Base-by-base conservation (phyloP, 2,113 vertebrate species). In the Fregetta grallaria region DNA sequence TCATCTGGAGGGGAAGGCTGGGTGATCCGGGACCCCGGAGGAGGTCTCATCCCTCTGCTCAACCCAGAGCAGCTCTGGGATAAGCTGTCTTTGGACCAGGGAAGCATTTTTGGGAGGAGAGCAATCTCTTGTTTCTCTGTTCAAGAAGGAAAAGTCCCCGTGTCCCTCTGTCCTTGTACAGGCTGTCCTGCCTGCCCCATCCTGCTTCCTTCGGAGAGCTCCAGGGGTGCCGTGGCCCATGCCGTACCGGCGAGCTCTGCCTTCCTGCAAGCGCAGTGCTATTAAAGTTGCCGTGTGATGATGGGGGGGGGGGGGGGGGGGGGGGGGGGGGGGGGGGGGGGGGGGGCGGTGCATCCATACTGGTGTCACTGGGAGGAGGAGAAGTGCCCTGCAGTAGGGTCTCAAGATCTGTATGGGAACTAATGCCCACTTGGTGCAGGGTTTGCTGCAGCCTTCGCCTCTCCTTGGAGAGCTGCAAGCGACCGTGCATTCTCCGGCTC, bases 401-500 rank as follows among this genome's bases (percentile, higher is more conserved):
- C 25, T 29, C 0, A 0, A 45, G 30, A 3, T 56, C 42, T 18
- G 3, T 16, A 3, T 6, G 61, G 49, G 76, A 70, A 6, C 14
- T 23, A 4, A 16, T 7, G 19, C 45, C 32, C 7, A 0, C 61
- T 23, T 8, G 45, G 75, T 17, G 45, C 62, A 29, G 45, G 52
- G 12, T 49, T 82, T 79, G 53, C 80, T 77, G 86, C 86, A 86
- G 68, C 74, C 68, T 65, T 65, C 53, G 85, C 80, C 56, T 75
- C 36, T 50, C 3, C 0, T 16, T 23, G 36, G 34, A 29, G 68
- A 80, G 79, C 22, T 12, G 40, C n/a, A 6, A 13, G 27, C 1
- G 2, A 16, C 27, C 1, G 0, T 0, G 1, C 0, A 0, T 20
- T 12, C 17, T 34, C 29, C 5, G 0, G 50, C 79, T 25, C 50